Evolutionary conservation across 2,888 invertebrate genomes (phyloP), one percentile per base, ranked within the genome.

Genomic region (Chrysodeixis includens): DNA sequence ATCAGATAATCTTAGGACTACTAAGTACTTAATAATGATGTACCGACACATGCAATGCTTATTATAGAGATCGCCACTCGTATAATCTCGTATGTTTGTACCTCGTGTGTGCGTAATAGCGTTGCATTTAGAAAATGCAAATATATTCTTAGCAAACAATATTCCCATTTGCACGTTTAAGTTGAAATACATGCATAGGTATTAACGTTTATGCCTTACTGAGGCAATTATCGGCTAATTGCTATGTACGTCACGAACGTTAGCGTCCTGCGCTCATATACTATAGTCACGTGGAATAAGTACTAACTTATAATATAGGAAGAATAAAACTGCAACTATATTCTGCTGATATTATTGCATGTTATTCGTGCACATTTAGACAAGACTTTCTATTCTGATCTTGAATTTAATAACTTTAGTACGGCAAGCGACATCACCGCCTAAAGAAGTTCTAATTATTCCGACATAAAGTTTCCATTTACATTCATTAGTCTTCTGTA

Each of bases 181-280:
- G 18, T 54, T 20, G 62, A 51, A 71, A 55, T 9, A 62, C 65
- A 64, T 59, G 62, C 62, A 74, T 75, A 62, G 57, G 46, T 60
- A 71, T 59, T 22, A 49, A 62, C 16, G 51, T 46, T 35, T 35
- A 69, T 10, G 56, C 16, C 53, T 71, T 56, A 62, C 56, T 52
- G 40, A 35, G 62, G 30, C 66, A 71, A 76, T 76, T 71, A 66
- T 59, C 56, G 32, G 57, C 62, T 71, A 64, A 61, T 73, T 61
- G 51, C 8, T 55, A 71, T 62, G 72, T 76, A 40, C 35, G 62
- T 65, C 66, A 70, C 66, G 56, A 56, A 56, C 56, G 55, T 56
- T 9, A 63, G n/a, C 18, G 35, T 20, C n/a, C 53, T 22, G 58
- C 52, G 40, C 20, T 49, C 20, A 18, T 49, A 20, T 20, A 12